Evolutionary conservation across 2,113 vertebrate species (phyloP).

Genomic region (Recurvirostra avosetta): DNA sequence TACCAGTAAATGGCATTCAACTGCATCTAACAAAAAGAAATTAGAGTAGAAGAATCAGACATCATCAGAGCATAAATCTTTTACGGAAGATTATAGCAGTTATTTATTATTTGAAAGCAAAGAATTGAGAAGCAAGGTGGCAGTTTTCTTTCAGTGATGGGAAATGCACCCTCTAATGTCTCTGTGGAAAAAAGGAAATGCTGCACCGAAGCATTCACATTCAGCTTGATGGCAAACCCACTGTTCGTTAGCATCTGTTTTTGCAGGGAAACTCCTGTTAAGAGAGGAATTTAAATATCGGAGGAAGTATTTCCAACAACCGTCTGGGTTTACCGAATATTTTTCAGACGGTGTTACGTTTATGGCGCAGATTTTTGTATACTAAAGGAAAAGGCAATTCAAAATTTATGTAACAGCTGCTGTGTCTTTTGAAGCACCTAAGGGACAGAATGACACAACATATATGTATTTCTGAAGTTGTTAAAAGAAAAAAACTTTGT

Average conservation of each 20-base stretch:
- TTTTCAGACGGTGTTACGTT: slow-evolving; percentile 47
- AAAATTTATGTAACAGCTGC: slow-evolving; percentile 52
- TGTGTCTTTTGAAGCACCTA: slow-evolving; percentile 34
- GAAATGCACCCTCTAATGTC: slow-evolving; percentile 41
- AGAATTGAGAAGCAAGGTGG: slow-evolving; percentile 32
- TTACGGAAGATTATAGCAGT: slow-evolving; percentile 30
- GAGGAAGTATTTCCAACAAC: slow-evolving; percentile 35
- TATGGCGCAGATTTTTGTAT: slow-evolving; percentile 25
- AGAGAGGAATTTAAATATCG: slow-evolving; percentile 23
- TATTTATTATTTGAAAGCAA: slow-evolving; percentile 51
- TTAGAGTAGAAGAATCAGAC: slow-evolving; percentile 35
- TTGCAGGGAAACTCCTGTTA: neutral
- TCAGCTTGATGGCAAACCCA: slow-evolving; percentile 35
- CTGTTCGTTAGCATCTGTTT: slow-evolving; percentile 26
- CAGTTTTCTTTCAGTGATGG: slow-evolving; percentile 30
- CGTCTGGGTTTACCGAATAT: slow-evolving; percentile 44
- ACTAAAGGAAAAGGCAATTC: slow-evolving; percentile 47
- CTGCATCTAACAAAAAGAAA: slow-evolving; percentile 49
- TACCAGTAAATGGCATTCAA: slow-evolving; percentile 39
- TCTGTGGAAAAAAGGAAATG: slow-evolving; percentile 33
- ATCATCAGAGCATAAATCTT: slow-evolving; percentile 31
- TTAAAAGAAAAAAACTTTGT: slow-evolving; percentile 4
- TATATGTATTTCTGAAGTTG: slow-evolving; percentile 21
- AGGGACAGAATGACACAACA: slow-evolving; percentile 33
- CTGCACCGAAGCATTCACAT: slow-evolving; percentile 22